Evolutionary conservation across 2,888 invertebrate species (phyloP), one percentile per base, ranked within the genome.

Genomic region (Melieria omissa): DNA sequence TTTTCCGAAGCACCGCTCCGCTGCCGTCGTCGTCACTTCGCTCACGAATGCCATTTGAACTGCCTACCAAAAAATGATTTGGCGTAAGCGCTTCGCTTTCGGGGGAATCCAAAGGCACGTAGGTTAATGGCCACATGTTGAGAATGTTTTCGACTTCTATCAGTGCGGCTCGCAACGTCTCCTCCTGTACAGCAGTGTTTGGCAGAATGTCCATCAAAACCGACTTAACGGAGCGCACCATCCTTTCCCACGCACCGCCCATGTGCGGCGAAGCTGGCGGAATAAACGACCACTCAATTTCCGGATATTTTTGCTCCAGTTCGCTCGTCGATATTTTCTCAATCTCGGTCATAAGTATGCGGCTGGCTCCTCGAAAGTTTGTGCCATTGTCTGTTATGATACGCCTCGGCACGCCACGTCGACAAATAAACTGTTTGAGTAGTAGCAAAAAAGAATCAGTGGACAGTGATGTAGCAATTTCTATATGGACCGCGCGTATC

Each of bases 241-340:
- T 73, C 29, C 74, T 64, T 46, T 76, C 74, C 75, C 76, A 75
- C 4, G 73, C 65, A 3, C 74, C 74, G 1, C 72, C 76, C 76
- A 76, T 76, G 16, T 76, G 75, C 4, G 75, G 72, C 14, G 73
- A 62, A 7, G 74, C 63, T 3, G 73, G 73, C 1, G 74, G 74
- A 16, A 69, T 72, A 42, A 73, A 75, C 3, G n/a, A 14, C 65
- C 70, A 75, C 45, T 74, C 71, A 16, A 71, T 72, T 44, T 65
- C 65, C 0, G 63, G 16, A 69, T 45, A 55, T 63, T 69, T 69
- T 29, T 41, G 46, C 8, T 66, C 44, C 4, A 16, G 47, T 5
- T 66, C 69, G 9, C 54, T n/a, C 9, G 57, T n/a, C 4, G 68
- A 70, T 4, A 73, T 49, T 29, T 58, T 70, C 10, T 69, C 64